Conservation (phyloP, 2,888 invertebrate species). For the Melangyna quadrimaculata region DNA sequence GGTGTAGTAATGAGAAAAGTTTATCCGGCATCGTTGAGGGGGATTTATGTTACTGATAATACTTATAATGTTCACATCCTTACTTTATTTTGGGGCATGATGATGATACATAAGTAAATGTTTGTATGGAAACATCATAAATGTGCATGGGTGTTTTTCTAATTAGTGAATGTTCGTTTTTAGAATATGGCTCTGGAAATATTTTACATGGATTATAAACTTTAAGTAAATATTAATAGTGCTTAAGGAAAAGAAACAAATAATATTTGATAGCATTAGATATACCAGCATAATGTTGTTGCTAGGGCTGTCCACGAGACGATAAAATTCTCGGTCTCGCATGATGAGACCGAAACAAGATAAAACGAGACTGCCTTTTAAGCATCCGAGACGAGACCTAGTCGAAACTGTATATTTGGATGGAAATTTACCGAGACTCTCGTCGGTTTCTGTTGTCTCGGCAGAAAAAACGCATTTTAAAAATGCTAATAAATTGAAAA, state of each 20-base stretch:
- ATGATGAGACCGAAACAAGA: too few relatives aligned
- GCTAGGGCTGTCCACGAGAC: too few relatives aligned
- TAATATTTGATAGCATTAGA: neutral
- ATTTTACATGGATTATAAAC: neutral
- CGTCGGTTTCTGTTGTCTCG: too few relatives aligned
- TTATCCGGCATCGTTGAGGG: slow-evolving; percentile 17
- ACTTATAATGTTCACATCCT: slow-evolving; percentile 14
- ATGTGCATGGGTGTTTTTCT: neutral
- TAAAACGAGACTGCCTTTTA: too few relatives aligned
- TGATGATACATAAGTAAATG: neutral
- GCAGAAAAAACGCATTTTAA: too few relatives aligned
- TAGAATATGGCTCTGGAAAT: neutral
- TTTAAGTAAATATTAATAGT: neutral
- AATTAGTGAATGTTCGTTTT: neutral
- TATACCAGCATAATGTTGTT: too few relatives aligned
- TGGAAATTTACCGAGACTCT: too few relatives aligned
- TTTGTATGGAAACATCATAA: neutral
- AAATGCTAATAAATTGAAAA: too few relatives aligned
- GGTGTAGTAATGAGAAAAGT: slow-evolving; percentile 54
- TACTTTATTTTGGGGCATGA: neutral
- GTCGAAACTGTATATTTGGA: too few relatives aligned
- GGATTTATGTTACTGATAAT: slow-evolving; percentile 23
- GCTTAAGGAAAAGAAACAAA: neutral
- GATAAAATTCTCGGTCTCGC: too few relatives aligned
- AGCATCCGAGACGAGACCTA: too few relatives aligned